Evolutionary conservation across 2,888 invertebrate species (phyloP).

Genomic region (Lobophora halterata): DNA sequence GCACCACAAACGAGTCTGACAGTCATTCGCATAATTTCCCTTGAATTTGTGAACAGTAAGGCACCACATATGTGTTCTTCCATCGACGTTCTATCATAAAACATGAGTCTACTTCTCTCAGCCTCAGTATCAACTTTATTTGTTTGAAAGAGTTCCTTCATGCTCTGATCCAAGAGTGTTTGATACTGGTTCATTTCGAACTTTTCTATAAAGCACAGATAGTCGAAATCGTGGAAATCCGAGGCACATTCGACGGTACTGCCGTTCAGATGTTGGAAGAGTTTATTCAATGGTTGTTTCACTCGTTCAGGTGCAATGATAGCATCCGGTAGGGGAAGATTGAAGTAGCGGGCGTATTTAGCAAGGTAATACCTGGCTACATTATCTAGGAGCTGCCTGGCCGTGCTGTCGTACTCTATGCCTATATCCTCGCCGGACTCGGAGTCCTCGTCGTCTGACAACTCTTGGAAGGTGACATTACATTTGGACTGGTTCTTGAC

Average conservation of each 20-base stretch:
- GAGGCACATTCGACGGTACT: constrained; percentile 45
- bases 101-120: constrained; percentile 46
- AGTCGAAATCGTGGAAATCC: constrained; percentile 60
- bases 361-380: constrained; percentile 51
- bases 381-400: constrained; percentile 41
- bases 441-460: constrained; percentile 16
- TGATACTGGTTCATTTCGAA: constrained; percentile 71
- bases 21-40: constrained; percentile 64
- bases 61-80: constrained; percentile 57
- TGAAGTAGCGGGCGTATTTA: constrained; percentile 55
- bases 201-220: constrained; percentile 55
- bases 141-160: constrained; percentile 55
- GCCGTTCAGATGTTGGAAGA: constrained; percentile 63
- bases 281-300: constrained; percentile 45
- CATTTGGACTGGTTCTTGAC: constrained; percentile 38
- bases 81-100: constrained; percentile 67
- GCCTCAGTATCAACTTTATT: constrained; percentile 29
- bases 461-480: constrained; percentile 54
- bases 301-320: constrained; percentile 47
- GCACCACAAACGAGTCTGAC: constrained; percentile 66
- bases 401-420: constrained; percentile 25
- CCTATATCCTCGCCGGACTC: constrained; percentile 5
- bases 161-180: constrained; percentile 50
- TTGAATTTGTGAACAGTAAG: constrained; percentile 57
- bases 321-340: constrained; percentile 54